These are phyloP conservation scores for Tauraco erythrolophus DNA, from an alignment of 2,113 vertebrate species.

Conservation along the genomic window DNA sequence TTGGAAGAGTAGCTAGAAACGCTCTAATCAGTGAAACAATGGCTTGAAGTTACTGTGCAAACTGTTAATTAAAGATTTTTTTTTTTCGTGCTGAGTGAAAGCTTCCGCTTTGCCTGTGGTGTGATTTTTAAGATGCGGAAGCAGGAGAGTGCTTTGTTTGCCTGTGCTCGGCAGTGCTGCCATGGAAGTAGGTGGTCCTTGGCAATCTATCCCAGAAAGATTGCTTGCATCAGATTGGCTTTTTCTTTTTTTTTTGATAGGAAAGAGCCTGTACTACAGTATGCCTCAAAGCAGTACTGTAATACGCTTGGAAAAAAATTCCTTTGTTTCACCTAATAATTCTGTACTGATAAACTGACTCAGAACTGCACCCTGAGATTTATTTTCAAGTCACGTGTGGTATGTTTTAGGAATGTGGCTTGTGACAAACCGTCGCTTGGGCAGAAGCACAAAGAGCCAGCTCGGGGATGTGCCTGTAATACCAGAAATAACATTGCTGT, in stretches of 20 bases:
- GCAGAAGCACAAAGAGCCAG: not conserved
- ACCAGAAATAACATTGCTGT: not conserved
- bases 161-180: not conserved
- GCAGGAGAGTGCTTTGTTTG: not conserved
- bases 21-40: not conserved
- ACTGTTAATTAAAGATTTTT: not conserved
- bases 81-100: not conserved
- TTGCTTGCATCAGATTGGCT: not conserved
- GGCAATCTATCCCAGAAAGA: not conserved
- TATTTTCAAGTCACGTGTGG: not conserved
- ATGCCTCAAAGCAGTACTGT: not conserved
- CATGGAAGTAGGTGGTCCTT: not conserved
- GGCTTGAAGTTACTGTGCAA: not conserved
- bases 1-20: not conserved
- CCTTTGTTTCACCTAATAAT: not conserved
- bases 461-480: too few species aligned
- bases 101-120: not conserved
- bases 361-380: not conserved
- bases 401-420: not conserved
- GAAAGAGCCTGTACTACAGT: not conserved
- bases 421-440: not conserved
- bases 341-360: not conserved
- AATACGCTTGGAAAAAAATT: not conserved
- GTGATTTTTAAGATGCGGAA: not conserved
- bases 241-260: not conserved